Evolutionary conservation across 2,113 vertebrate species (phyloP).

Genomic region (Lophura nycthemera): DNA sequence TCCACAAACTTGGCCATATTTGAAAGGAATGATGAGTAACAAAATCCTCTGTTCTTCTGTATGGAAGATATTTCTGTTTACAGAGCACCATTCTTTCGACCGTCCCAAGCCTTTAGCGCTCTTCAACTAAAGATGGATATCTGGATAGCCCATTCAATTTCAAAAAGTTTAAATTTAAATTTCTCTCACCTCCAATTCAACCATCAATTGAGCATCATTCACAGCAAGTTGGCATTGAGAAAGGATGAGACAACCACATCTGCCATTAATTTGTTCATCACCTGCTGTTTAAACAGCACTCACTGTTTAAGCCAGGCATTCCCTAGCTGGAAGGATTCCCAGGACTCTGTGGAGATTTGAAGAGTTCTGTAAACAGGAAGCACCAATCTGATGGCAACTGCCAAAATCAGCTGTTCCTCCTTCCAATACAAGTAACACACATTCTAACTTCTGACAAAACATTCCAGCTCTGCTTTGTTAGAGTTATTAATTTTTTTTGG

Average conservation of each 20-base stretch:
- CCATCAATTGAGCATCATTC: not conserved
- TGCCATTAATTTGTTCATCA: conserved; percentile 65
- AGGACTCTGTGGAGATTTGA: conserved; percentile 12
- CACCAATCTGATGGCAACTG: conserved; percentile 27
- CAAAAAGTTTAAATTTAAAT: conserved; percentile 1
- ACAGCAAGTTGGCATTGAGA: conserved; percentile 24
- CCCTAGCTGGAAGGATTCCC: conserved; percentile 53
- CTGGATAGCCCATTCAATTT: too few relatives aligned
- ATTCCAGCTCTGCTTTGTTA: conserved; percentile 7
- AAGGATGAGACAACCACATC: conserved; percentile 55
- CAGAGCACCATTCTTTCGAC: conserved; percentile 57
- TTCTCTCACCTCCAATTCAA: conserved; percentile 31
- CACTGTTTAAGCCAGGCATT: conserved; percentile 63
- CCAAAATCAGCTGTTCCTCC: conserved; percentile 55
- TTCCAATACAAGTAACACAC: not conserved
- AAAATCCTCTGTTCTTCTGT: conserved; percentile 67
- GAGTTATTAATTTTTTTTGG: not conserved
- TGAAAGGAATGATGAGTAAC: conserved; percentile 74
- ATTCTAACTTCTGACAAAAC: conserved; percentile 23
- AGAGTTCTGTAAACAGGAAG: conserved; percentile 72
- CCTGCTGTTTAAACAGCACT: conserved; percentile 69
- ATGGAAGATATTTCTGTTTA: conserved; percentile 64
- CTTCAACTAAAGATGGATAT: too few relatives aligned
- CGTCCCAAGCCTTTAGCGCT: too few relatives aligned
- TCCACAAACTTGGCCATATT: conserved; percentile 61